Base-by-base conservation (phyloP, 2,888 invertebrate species). In the Schizotus pectinicornis region DNA sequence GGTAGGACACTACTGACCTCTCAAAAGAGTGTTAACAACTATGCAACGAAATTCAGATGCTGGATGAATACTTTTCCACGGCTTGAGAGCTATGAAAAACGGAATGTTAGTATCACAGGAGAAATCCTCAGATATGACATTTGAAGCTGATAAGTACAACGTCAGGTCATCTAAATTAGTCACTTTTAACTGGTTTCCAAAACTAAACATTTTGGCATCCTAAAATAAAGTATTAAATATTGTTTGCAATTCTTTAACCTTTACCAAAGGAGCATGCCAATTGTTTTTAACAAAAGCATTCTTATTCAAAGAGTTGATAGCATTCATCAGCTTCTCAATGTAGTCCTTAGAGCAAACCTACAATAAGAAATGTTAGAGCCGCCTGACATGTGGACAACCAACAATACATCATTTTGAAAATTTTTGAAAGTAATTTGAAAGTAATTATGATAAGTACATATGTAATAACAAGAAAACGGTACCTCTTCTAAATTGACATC, bases 11-110 rank as follows among this genome's bases (percentile, higher is more conserved):
- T 22, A 22, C 22, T 22, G 22, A 22, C 75, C 78, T 61, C 75
- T 63, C 38, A 79, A 64, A 7, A 73, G 60, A 59, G 76, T 76
- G 60, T 77, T 76, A 6, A 78, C 66, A 14, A 79, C 75, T 62
- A 79, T 77, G 62, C 78, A 77, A 9, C 79, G 66, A 63, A 78
- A 78, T 64, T 79, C 79, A 14, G 75, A 71, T 34, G 79, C 79
- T 37, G 79, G 79, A 65, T 79, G 78, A 35, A 78, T 77, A 62
- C 70, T 75, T 45, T 73, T 70, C 77, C 77, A 79, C 48, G 75
- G 74, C 55, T 71, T 73, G 37, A 79, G 60, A 2, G 72, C 74
- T 55, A 79, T 64, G 61, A 72, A 76, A 60, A 74, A 76, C 8
- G 67, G 64, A 48, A 73, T 57, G 13, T 67, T 72, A 9, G 34